Evolutionary conservation across 2,797 vertebrate species (phyloP).

Genomic region (Danionella dracula): DNA sequence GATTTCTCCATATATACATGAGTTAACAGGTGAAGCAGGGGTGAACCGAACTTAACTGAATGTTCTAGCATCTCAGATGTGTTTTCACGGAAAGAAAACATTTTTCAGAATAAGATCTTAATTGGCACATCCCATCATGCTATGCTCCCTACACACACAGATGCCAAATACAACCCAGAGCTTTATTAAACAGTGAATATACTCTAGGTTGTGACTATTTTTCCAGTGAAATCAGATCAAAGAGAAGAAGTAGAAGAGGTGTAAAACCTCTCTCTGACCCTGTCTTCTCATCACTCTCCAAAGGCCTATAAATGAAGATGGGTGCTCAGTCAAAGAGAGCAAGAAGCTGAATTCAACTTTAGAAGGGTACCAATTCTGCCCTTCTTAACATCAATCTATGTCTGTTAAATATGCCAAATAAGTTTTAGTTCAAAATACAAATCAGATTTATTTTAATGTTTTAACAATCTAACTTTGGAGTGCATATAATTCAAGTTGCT

Average conservation of each 20-base stretch:
- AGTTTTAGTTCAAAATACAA: no score
- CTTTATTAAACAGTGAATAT: background rate
- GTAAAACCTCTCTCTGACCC: background rate
- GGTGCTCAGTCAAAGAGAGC: no score
- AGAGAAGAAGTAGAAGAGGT: background rate
- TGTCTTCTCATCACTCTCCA: background rate
- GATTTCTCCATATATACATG: slow-evolving; percentile 42
- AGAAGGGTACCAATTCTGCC: no score
- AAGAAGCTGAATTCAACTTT: no score
- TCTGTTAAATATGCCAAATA: no score
- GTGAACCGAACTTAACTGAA: slow-evolving; percentile 22
- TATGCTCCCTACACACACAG: slow-evolving; percentile 33
- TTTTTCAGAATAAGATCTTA: slow-evolving; percentile 53
- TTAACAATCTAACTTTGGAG: no score
- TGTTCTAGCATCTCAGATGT: slow-evolving; percentile 33
- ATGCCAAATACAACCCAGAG: background rate
- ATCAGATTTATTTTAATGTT: no score
- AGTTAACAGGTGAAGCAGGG: background rate
- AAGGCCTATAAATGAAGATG: background rate
- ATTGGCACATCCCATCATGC: slow-evolving; percentile 58
- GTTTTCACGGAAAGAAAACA: slow-evolving; percentile 52
- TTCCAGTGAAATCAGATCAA: background rate
- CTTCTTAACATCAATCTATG: no score
- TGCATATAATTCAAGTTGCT: no score
- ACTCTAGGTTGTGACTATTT: background rate